Base-by-base conservation (phyloP, 2,888 invertebrate genomes). In the Hirtodrosophila alboralis region DNA sequence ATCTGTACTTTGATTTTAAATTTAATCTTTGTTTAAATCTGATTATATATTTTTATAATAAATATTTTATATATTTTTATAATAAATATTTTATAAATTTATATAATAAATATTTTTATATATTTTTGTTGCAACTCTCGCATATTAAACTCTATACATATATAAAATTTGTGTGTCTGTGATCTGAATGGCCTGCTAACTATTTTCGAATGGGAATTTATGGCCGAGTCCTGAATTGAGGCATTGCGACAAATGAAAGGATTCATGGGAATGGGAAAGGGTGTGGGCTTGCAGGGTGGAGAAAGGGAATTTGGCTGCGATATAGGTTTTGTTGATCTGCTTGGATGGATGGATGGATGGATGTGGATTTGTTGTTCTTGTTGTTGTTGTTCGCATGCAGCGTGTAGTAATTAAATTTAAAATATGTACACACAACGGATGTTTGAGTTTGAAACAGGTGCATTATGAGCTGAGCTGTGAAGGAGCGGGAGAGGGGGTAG, bases 351-450 rank as follows among this genome's bases (percentile, higher is more conserved):
- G 72, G 36, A 13, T 61, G 63, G 61, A 33, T 44, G 64, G 51
- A 13, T 54, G 73, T 57, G 80, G 62, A 73, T 59, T 76, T 84
- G 74, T 30, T 13, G 53, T 41, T 38, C 59, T 54, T 61, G 63
- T 47, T 62, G 69, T 48, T 60, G 54, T 56, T 65, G 67, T 52
- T 43, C 60, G 18, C 18, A 18, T 18, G 18, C 66, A 48, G 73
- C 56, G 70, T 65, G 59, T 63, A 80, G 79, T 79, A 79, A 79
- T 79, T 79, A 79, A 79, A 79, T 79, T 79, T 79, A 84, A 84
- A 80, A 80, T 80, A 80, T 80, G 78, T 72, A 72, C 71, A 71
- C 63, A 76, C 59, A 58, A 54, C 66, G 70, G 58, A 70, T 65
- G 65, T 65, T 68, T 81, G 77, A 61, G 72, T 61, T 83, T 72